phyloP scores from a whole-genome alignment of 2,113 vertebrate genomes.

The Petaurus breviceps region DNA sequence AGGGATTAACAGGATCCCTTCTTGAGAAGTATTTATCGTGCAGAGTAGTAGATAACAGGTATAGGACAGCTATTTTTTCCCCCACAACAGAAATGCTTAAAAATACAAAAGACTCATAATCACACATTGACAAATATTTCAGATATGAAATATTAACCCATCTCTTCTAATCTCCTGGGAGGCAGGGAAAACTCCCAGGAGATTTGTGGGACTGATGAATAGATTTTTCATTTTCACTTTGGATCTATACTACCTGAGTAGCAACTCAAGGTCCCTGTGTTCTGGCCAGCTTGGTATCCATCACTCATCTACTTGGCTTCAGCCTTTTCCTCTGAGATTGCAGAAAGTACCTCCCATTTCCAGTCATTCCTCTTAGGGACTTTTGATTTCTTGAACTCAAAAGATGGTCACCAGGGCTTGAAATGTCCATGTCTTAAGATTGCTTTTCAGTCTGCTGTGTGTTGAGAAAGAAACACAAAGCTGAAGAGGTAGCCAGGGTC shows the following conservation, averaged over 20 bases:
- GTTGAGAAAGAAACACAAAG: background rate
- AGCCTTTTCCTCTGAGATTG: background rate
- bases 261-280: background rate
- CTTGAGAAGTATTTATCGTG: background rate
- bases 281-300: background rate
- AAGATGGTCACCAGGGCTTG: background rate
- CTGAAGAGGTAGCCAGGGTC: background rate
- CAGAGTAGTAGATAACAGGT: background rate
- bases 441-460: background rate
- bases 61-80: background rate
- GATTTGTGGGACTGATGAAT: background rate
- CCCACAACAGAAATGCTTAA: background rate
- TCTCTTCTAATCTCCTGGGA: background rate
- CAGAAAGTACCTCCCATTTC: background rate
- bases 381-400: background rate
- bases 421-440: background rate
- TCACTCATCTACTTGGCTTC: background rate
- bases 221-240: background rate
- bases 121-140: background rate
- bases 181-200: background rate
- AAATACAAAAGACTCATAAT: background rate
- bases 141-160: background rate
- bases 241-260: background rate
- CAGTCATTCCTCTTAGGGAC: background rate
- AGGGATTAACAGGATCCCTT: background rate